Percentiles rank a stretch among this genome's conserved stretches.
Conservation (phyloP, 2,888 invertebrate genomes). For the Sympetrum striolatum region DNA sequence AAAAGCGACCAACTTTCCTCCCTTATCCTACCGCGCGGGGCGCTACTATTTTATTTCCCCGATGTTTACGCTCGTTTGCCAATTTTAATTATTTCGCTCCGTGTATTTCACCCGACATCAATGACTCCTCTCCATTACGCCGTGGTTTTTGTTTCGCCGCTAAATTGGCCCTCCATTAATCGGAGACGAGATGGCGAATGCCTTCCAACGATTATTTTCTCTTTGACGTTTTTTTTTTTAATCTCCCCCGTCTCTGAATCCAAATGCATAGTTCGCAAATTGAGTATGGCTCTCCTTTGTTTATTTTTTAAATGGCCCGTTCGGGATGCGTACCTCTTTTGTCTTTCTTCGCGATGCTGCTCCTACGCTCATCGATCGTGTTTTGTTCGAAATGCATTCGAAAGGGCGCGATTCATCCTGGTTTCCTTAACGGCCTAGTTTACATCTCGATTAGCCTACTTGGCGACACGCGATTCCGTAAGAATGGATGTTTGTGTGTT, state of each 20-base stretch:
- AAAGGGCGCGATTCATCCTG: not conserved
- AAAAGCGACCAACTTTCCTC: too few relatives aligned
- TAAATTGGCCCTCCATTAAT: not conserved
- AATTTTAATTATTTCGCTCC: not conserved
- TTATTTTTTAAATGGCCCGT: not conserved
- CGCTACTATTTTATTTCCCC: not conserved
- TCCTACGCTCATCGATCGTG: not conserved
- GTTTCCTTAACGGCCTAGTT: not conserved
- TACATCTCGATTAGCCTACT: not conserved
- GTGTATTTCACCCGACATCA: not conserved
- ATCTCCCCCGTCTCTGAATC: not conserved
- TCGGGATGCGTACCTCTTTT: not conserved
- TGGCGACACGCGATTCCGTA: too few relatives aligned
- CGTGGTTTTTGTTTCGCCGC: not conserved
- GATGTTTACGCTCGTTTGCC: not conserved
- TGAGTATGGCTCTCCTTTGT: not conserved
- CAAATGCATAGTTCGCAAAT: not conserved
- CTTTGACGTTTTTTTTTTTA: not conserved
- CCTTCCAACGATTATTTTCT: not conserved
- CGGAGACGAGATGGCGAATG: not conserved
- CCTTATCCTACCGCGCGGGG: not conserved
- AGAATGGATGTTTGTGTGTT: too few relatives aligned
- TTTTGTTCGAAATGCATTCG: not conserved
- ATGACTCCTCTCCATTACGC: not conserved
- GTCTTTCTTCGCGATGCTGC: not conserved